A percentile compares a stretch with the other conserved stretches of the same genome.
phyloP scores from a whole-genome alignment of 2,888 invertebrate species.

The Prenolepis imparis region DNA sequence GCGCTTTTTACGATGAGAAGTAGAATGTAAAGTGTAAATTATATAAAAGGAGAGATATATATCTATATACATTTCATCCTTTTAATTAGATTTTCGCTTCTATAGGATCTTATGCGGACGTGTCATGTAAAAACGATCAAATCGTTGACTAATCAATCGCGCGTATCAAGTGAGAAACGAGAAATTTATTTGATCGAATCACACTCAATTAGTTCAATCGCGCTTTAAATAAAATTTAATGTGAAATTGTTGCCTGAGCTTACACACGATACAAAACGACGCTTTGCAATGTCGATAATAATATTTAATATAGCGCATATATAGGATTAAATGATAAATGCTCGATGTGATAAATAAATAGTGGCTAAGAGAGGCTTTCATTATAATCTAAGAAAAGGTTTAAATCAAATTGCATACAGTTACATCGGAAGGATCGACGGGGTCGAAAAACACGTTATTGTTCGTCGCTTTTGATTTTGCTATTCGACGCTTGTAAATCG shows the following conservation, averaged over 20 bases:
- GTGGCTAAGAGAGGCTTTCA: conserved; percentile 19
- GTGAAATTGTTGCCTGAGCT: neutral
- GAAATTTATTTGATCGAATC: conserved; percentile 11
- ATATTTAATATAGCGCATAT: conserved; percentile 23
- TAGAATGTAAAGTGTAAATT: conserved; percentile 2
- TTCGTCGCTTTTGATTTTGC: conserved; percentile 26
- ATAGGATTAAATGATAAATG: conserved; percentile 29
- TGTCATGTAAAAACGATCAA: conserved; percentile 28
- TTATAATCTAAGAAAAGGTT: conserved; percentile 34
- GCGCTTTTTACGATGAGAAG: neutral
- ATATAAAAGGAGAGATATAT: conserved; percentile 1
- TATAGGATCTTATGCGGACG: conserved; percentile 10
- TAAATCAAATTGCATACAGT: conserved; percentile 5
- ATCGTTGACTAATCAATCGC: conserved; percentile 18
- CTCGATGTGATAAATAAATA: conserved; percentile 45
- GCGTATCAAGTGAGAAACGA: neutral
- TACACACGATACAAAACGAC: neutral
- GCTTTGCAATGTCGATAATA: conserved; percentile 25
- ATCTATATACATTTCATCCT: neutral
- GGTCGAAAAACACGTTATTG: neutral
- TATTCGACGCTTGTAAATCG: neutral
- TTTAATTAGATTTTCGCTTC: conserved; percentile 38
- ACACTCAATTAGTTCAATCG: conserved; percentile 18
- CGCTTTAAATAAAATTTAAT: conserved; percentile 32
- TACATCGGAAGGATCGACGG: conserved; percentile 9